A percentile compares a stretch with the other conserved stretches of the same genome.
phyloP scores from a whole-genome alignment of 2,888 invertebrate genomes.

The Epistrophe grossulariae region DNA sequence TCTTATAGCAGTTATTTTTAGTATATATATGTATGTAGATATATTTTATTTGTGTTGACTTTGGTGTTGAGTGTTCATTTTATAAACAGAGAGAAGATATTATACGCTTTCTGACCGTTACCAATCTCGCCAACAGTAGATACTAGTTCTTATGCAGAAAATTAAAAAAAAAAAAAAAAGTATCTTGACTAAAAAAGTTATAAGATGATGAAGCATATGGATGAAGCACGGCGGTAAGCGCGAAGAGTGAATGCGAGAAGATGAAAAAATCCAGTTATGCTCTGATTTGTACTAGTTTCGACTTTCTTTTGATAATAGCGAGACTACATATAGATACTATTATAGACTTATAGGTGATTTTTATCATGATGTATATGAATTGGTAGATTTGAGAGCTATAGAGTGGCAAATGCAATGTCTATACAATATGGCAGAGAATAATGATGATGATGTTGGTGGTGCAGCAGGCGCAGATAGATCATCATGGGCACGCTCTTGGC shows the following conservation, averaged over 20 bases:
- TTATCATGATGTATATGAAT: conserved; percentile 62
- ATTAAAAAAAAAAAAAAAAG: conserved; percentile 36
- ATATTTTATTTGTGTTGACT: conserved; percentile 20
- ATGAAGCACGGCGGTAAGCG: conserved; percentile 12
- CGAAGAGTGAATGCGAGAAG: conserved; percentile 56
- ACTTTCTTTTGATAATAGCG: conserved; percentile 82
- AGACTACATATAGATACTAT: conserved; percentile 22
- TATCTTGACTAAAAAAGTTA: conserved; percentile 50
- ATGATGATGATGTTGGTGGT: conserved; percentile 36
- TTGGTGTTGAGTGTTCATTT: conserved; percentile 55
- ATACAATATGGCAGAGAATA: neutral
- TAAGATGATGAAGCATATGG: conserved; percentile 31
- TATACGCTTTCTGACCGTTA: conserved; percentile 76
- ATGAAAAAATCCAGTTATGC: conserved; percentile 84
- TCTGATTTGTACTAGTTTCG: conserved; percentile 84
- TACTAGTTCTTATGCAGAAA: conserved; percentile 72
- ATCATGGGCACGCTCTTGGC: conserved; percentile 46
- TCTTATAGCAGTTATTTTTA: conserved; percentile 63
- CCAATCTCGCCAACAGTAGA: conserved; percentile 68
- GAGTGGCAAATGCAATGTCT: conserved; percentile 3
- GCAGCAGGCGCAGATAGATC: conserved; percentile 15
- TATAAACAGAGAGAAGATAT: conserved; percentile 72
- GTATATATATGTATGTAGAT: too few species aligned
- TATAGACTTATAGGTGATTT: conserved; percentile 75
- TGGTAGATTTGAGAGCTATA: conserved; percentile 16